phyloP scores from a whole-genome alignment of 1,140 invertebrate species.

The Phymastichus coffea region DNA sequence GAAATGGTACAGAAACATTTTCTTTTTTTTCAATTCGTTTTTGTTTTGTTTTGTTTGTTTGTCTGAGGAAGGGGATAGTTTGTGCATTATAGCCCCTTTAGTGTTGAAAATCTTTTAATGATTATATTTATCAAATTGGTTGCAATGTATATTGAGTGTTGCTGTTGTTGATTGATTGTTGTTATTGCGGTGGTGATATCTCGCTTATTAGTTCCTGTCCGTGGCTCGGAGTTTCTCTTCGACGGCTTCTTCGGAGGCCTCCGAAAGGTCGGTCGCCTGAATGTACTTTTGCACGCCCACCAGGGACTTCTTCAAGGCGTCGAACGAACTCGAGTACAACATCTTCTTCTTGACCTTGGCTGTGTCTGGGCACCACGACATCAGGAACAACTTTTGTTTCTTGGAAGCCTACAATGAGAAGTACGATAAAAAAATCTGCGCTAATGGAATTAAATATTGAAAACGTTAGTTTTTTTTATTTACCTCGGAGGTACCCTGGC shows the following conservation, averaged over 20 bases:
- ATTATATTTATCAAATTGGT: conserved; percentile 40
- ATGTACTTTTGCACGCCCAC: conserved; percentile 96
- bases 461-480: too few species aligned
- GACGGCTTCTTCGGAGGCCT: conserved; percentile 87
- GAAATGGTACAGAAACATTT: conserved; percentile 49
- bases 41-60: conserved; percentile 36
- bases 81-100: conserved; percentile 48
- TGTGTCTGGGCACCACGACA: conserved; percentile 97
- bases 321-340: conserved; percentile 97
- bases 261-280: conserved; percentile 90
- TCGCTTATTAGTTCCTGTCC: conserved; percentile 76
- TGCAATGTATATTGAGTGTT: conserved; percentile 40
- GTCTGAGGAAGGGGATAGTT: conserved; percentile 45
- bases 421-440: conserved; percentile 15
- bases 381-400: conserved; percentile 93
- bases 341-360: conserved; percentile 99
- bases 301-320: conserved; percentile 92
- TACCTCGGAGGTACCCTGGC: conserved; percentile 87
- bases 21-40: too few species aligned
- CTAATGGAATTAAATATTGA: conserved; percentile 18
- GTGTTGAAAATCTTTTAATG: conserved; percentile 40
- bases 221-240: conserved; percentile 90
- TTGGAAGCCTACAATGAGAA: conserved; percentile 79
- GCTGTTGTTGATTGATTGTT: conserved; percentile 24
- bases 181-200: conserved; percentile 15